Percentiles rank a stretch among this genome's conserved stretches.
Conservation (phyloP, 2,797 vertebrate genomes). For the Pangasius mekongensis region DNA sequence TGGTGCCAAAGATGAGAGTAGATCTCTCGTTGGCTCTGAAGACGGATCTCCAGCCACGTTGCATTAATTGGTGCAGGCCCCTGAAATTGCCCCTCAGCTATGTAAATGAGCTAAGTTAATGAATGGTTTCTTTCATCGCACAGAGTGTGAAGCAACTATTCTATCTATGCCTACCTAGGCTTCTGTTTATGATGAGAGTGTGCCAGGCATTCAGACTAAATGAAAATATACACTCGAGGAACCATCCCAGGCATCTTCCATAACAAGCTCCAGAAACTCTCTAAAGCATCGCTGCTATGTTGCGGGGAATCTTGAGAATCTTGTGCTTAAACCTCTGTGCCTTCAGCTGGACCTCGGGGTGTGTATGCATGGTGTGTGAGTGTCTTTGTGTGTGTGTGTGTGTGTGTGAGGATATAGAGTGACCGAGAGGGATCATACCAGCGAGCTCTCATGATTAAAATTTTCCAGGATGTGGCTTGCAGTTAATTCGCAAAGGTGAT, state of each 20-base stretch:
- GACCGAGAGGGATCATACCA: constrained; percentile 52
- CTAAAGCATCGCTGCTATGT: constrained; percentile 88
- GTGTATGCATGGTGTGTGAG: constrained; percentile 10
- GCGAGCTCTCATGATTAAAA: constrained; percentile 54
- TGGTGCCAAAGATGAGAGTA: neutral
- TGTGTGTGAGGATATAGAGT: constrained; percentile 5
- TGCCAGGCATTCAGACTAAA: constrained; percentile 95
- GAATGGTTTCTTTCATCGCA: constrained; percentile 87
- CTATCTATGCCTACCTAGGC: constrained; percentile 87
- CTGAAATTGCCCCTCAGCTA: constrained; percentile 62
- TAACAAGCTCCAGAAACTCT: constrained; percentile 94
- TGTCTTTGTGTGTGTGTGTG: constrained; percentile 24
- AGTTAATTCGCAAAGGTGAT: constrained; percentile 20
- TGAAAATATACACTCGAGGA: constrained; percentile 92
- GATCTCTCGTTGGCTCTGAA: neutral
- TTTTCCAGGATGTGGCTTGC: constrained; percentile 55
- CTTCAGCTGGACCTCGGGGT: constrained; percentile 65
- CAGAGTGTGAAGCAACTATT: constrained; percentile 78
- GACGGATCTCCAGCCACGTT: constrained; percentile 36
- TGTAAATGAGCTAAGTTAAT: constrained; percentile 86
- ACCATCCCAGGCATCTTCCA: constrained; percentile 88
- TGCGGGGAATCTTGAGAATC: constrained; percentile 93
- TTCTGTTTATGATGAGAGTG: constrained; percentile 85
- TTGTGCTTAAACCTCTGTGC: constrained; percentile 76
- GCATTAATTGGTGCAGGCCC: constrained; percentile 27